Evolutionary conservation across 2,888 invertebrate genomes (phyloP), one percentile per base, ranked within the genome.

Genomic region (Epinotia ramella): DNA sequence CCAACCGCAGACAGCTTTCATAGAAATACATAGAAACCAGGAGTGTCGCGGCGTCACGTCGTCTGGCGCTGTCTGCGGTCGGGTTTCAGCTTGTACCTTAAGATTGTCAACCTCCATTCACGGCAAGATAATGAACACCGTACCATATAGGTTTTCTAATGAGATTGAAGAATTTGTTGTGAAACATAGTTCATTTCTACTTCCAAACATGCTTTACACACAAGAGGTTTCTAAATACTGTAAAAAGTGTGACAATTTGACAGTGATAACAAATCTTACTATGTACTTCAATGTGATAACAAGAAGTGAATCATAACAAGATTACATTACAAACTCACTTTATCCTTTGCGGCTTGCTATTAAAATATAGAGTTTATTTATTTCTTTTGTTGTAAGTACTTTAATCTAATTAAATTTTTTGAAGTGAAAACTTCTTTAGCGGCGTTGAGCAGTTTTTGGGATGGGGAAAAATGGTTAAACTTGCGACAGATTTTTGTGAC

Each of bases 111-210:
- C 40, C 9, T 40, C 40, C 9, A 40, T 40, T 40, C 40, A 40
- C 40, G 7, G 40, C 40, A 40, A 40, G 16, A 18, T 18, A 20
- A 56, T 18, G n/a, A 24, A n/a, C 46, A 40, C 13, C 78, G 77
- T 82, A 88, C 88, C 88, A 88, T 84, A 88, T 88, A 73, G 88
- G 82, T 82, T 87, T 88, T 57, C 81, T 83, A 66, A 88, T 83
- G 44, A 88, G 81, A 59, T 87, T 80, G 64, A 84, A 79, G 79
- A 87, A 89, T 77, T 86, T 89, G 80, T 83, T 81, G 44, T 75
- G 81, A 78, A 85, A 81, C 83, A 84, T 84, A 73, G 71, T 81
- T 77, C 44, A 64, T 70, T 60, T 18, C 49, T 59, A 7, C 53
- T 62, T 46, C 68, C 71, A 62, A 78, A 76, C 81, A 81, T 81